Percentiles rank a stretch among this genome's conserved stretches.
Conservation (phyloP, 2,888 invertebrate species). For the Ametastegia equiseti region DNA sequence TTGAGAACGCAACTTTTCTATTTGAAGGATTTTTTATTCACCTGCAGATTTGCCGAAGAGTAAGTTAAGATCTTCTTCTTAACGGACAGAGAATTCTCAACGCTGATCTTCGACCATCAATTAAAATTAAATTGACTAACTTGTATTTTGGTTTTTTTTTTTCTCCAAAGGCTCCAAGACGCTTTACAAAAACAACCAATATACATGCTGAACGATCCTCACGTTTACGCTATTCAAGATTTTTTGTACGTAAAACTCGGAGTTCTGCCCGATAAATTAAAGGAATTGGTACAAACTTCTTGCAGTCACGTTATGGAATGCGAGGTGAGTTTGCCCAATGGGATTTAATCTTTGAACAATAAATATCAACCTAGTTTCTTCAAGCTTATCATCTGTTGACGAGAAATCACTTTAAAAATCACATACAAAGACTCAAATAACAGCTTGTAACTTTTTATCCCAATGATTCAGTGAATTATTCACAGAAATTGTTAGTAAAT, state of each 20-base stretch:
- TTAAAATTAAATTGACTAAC: background rate
- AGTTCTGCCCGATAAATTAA: constrained; percentile 79
- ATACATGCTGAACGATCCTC: constrained; percentile 82
- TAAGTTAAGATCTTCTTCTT: constrained; percentile 70
- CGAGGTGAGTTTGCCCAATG: constrained; percentile 74
- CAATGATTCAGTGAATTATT: constrained; percentile 13
- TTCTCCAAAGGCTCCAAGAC: constrained; percentile 79
- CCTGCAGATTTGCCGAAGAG: constrained; percentile 83
- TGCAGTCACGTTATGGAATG: constrained; percentile 81
- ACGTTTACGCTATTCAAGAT: constrained; percentile 86
- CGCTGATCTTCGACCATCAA: background rate
- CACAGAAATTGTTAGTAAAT: background rate
- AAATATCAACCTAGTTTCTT: background rate
- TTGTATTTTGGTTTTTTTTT: constrained; percentile 53
- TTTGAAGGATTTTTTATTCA: constrained; percentile 84
- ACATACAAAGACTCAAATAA: too few relatives aligned
- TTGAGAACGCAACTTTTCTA: constrained; percentile 83
- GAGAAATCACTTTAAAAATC: background rate
- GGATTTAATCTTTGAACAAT: background rate
- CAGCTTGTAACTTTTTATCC: constrained; percentile 53
- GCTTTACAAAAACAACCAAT: constrained; percentile 79
- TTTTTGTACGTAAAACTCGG: constrained; percentile 82
- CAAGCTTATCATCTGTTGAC: background rate
- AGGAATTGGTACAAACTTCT: constrained; percentile 79
- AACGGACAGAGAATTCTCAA: too few relatives aligned